These are phyloP conservation scores for Strix aluco DNA, from an alignment of 2,113 vertebrate genomes.

Conservation along the genomic window DNA sequence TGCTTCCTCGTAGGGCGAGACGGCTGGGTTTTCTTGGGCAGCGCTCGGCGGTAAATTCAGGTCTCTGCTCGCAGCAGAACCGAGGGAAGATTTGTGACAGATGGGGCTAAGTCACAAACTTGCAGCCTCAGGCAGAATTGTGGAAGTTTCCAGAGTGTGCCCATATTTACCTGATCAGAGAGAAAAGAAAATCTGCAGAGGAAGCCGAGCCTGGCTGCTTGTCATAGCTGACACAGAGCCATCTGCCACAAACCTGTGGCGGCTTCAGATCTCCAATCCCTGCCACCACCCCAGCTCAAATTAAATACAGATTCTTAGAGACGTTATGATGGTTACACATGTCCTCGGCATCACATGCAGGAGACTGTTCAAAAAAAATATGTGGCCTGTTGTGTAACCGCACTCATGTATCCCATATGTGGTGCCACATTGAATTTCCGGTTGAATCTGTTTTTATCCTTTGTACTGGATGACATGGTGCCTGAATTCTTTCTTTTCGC, in stretches of 20 bases:
- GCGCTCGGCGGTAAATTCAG: slow-evolving; percentile 82
- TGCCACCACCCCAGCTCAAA: slow-evolving; percentile 87
- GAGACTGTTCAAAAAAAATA: slow-evolving; percentile 83
- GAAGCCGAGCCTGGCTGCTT: slow-evolving; percentile 92
- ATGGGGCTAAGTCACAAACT: slow-evolving; percentile 96
- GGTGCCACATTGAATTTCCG: slow-evolving; percentile 96
- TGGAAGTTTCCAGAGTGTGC: slow-evolving; percentile 92
- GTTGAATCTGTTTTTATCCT: slow-evolving; percentile 87
- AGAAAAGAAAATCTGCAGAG: slow-evolving; percentile 88
- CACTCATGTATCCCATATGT: slow-evolving; percentile 96
- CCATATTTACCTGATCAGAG: slow-evolving; percentile 98
- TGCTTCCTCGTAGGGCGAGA: slow-evolving; percentile 82
- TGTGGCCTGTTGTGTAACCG: slow-evolving; percentile 90
- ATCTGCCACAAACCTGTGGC: slow-evolving; percentile 99
- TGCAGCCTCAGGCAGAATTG: slow-evolving; percentile 89
- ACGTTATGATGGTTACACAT: slow-evolving; percentile 91
- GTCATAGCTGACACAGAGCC: slow-evolving; percentile 96
- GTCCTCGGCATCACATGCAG: slow-evolving; percentile 92
- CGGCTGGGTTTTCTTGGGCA: slow-evolving; percentile 85
- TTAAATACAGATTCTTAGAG: slow-evolving; percentile 90
- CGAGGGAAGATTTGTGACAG: slow-evolving; percentile 92
- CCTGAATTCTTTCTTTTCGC: slow-evolving; percentile 83
- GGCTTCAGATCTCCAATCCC: slow-evolving; percentile 84
- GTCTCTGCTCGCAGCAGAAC: slow-evolving; percentile 87
- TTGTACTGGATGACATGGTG: slow-evolving; percentile 86